Percentiles rank a stretch among this genome's conserved stretches.
These are phyloP conservation scores for Pollenia labialis DNA, from an alignment of 2,888 invertebrate species.

Conservation along the genomic window DNA sequence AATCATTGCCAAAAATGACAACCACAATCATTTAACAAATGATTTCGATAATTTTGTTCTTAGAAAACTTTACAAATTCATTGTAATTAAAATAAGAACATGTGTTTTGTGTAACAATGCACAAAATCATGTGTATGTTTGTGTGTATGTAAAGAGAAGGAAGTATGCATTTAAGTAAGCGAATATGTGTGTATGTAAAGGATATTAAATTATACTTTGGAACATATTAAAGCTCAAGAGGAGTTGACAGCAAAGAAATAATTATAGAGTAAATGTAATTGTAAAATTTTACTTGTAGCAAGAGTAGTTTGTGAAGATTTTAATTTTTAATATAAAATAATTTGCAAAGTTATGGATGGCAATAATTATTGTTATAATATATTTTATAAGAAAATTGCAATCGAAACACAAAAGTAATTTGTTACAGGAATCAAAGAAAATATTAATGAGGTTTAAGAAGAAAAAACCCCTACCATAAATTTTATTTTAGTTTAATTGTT, in stretches of 20 bases:
- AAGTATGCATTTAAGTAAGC: too few species aligned
- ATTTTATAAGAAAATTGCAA: background rate
- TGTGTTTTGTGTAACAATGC: background rate
- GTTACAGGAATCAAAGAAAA: background rate
- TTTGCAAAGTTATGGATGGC: background rate
- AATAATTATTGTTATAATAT: background rate
- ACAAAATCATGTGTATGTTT: background rate
- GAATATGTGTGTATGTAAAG: background rate
- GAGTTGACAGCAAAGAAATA: conserved; percentile 47
- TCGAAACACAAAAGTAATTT: background rate
- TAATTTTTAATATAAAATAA: background rate
- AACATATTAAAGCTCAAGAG: background rate
- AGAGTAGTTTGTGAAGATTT: background rate
- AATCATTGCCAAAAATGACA: conserved; percentile 8
- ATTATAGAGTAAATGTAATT: conserved; percentile 12
- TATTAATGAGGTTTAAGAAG: too few species aligned
- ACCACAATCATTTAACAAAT: conserved; percentile 13
- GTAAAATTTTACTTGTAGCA: background rate
- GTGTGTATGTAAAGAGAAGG: background rate
- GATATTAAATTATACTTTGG: conserved; percentile 25
- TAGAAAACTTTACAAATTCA: conserved; percentile 18
- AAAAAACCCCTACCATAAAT: too few species aligned
- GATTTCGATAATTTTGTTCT: background rate
- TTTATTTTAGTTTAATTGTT: too few species aligned
- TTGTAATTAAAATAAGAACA: conserved; percentile 35